These are phyloP conservation scores for Eumeta japonica DNA, from an alignment of 1,140 invertebrate species.

Conservation along the genomic window DNA sequence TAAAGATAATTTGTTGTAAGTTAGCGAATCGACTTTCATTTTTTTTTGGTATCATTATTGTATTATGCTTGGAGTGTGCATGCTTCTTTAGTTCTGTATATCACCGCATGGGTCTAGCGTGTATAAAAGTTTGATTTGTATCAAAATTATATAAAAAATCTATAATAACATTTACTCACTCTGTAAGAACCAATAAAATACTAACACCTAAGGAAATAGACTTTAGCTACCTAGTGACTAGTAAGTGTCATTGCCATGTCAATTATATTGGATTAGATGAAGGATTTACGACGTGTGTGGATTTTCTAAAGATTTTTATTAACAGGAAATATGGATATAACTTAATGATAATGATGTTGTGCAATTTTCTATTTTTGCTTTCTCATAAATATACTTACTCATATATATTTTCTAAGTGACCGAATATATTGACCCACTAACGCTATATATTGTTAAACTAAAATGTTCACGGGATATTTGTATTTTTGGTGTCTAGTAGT, in stretches of 20 bases:
- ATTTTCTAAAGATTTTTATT: constrained; percentile 48
- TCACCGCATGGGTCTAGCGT: constrained; percentile 25
- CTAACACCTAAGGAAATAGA: constrained; percentile 38
- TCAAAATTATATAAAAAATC: too few species aligned
- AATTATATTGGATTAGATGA: constrained; percentile 54
- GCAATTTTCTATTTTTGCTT: too few species aligned
- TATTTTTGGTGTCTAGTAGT: too few species aligned
- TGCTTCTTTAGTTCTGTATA: constrained; percentile 30
- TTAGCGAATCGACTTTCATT: constrained; percentile 33
- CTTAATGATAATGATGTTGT: too few species aligned
- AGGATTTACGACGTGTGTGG: constrained; percentile 36
- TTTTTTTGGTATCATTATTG: constrained; percentile 15
- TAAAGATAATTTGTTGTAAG: constrained; percentile 24
- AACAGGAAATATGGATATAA: too few species aligned
- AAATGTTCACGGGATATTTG: too few species aligned
- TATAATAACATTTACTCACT: too few species aligned
- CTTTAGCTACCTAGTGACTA: constrained; percentile 48
- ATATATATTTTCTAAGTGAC: too few species aligned
- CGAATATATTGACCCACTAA: too few species aligned
- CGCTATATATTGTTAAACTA: too few species aligned
- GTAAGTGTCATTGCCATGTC: constrained; percentile 54
- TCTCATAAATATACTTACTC: too few species aligned
- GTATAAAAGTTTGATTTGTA: too few species aligned
- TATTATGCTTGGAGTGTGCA: constrained; percentile 29
- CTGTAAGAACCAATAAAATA: constrained; percentile 42